These are phyloP conservation scores for Diadumene lineata DNA, from an alignment of 92 coral and sea anemone species.

Conservation along the genomic window DNA sequence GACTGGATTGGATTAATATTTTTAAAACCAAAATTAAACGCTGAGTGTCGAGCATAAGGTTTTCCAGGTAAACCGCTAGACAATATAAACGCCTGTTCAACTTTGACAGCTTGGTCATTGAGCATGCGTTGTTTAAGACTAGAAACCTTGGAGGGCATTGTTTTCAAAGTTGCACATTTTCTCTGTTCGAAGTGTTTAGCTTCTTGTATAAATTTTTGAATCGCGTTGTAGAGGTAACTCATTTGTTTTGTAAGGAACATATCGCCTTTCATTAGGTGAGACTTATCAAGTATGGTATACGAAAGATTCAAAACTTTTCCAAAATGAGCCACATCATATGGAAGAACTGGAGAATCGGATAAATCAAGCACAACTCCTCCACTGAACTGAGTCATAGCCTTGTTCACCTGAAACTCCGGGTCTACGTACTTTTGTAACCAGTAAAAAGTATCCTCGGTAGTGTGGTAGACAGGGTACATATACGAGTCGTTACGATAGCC, in stretches of 20 bases:
- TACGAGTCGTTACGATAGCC: slow-evolving; percentile 41
- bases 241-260: slow-evolving; percentile 45
- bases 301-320: slow-evolving; percentile 63
- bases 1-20: slow-evolving; percentile 52
- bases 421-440: slow-evolving; percentile 85
- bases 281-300: slow-evolving; percentile 44
- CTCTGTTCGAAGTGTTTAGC: slow-evolving; percentile 55
- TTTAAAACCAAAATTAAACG: slow-evolving; percentile 79
- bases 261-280: slow-evolving; percentile 40
- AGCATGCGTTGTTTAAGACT: slow-evolving; percentile 61
- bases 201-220: slow-evolving; percentile 48
- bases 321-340: slow-evolving; percentile 64
- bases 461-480: slow-evolving; percentile 88
- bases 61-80: slow-evolving; percentile 84
- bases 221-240: slow-evolving; percentile 56
- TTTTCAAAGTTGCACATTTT: slow-evolving; percentile 12
- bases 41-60: slow-evolving; percentile 75
- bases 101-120: slow-evolving; percentile 80
- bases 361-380: slow-evolving; percentile 76
- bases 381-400: slow-evolving; percentile 77
- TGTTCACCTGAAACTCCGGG: slow-evolving; percentile 74
- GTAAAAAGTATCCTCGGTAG: slow-evolving; percentile 85
- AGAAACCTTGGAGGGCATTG: slow-evolving; percentile 6
- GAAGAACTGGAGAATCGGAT: slow-evolving; percentile 74
- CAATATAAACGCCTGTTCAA: slow-evolving; percentile 85